These are phyloP conservation scores for Osmoderma eremita DNA, from an alignment of 2,888 invertebrate species.

Conservation along the genomic window DNA sequence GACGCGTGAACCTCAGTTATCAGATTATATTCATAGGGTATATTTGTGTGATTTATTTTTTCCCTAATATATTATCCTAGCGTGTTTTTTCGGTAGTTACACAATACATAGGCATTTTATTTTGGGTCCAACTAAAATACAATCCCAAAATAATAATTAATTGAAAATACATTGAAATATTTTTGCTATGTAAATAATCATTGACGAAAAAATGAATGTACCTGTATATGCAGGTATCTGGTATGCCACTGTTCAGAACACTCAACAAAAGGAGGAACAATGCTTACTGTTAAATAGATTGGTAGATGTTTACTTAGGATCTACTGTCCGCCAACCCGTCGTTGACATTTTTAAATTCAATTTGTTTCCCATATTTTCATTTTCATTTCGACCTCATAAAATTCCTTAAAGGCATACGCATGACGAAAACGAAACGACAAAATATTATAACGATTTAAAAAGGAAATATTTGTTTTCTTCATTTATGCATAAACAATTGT, in stretches of 20 bases:
- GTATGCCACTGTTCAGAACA: constrained; percentile 23
- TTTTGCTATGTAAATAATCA: too few relatives aligned
- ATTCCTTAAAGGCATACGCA: too few relatives aligned
- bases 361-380: constrained; percentile 1
- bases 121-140: too few relatives aligned
- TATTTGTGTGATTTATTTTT: constrained; percentile 9
- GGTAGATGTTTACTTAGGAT: constrained; percentile 25
- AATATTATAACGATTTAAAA: too few relatives aligned
- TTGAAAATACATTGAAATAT: too few relatives aligned
- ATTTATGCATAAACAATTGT: too few relatives aligned
- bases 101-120: background rate
- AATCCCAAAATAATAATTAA: too few relatives aligned
- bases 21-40: constrained; percentile 27
- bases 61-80: too few relatives aligned
- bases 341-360: constrained; percentile 28
- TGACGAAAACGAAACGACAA: too few relatives aligned
- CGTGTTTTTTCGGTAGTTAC: background rate
- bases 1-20: constrained; percentile 13
- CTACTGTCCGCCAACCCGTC: constrained; percentile 1
- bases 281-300: constrained; percentile 7
- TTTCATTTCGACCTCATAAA: too few relatives aligned
- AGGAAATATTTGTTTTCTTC: too few relatives aligned
- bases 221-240: background rate
- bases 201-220: too few relatives aligned
- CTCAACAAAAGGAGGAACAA: constrained; percentile 16